Conservation (phyloP, 37 sponge, comb jelly and placozoan species). For the Amphimedon queenslandica region DNA sequence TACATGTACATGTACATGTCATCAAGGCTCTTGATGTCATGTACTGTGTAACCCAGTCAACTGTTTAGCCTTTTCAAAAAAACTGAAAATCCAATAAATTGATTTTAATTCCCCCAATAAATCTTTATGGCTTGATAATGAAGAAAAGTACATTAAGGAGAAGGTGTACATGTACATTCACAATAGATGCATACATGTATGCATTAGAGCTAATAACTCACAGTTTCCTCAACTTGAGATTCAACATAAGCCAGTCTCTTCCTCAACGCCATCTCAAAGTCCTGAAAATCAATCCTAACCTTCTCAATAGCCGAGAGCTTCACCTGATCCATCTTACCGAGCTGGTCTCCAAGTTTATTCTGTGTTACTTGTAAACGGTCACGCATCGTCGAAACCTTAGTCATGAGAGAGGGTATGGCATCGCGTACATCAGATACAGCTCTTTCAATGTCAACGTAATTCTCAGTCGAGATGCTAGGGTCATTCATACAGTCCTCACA, state of each 20-base stretch:
- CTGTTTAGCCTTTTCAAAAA: too few relatives aligned
- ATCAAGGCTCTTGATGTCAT: too few relatives aligned
- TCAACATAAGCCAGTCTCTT: slow-evolving; percentile 26
- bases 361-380: neutral
- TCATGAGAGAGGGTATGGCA: neutral
- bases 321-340: slow-evolving; percentile 2
- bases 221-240: slow-evolving; percentile 25
- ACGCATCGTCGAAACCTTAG: neutral
- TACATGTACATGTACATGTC: too few relatives aligned
- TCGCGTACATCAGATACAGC: slow-evolving; percentile 26
- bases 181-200: too few relatives aligned
- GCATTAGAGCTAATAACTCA: too few relatives aligned
- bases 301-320: slow-evolving; percentile 17
- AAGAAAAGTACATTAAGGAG: too few relatives aligned
- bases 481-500: slow-evolving; percentile 38
- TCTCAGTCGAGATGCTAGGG: slow-evolving; percentile 1
- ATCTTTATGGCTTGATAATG: too few relatives aligned
- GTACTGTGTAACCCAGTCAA: too few relatives aligned
- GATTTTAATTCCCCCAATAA: too few relatives aligned
- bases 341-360: neutral
- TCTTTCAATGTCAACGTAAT: slow-evolving; percentile 28
- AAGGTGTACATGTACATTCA: too few relatives aligned
- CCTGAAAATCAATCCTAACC: slow-evolving; percentile 25
- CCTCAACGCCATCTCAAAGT: slow-evolving; percentile 37
- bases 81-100: too few relatives aligned